Conservation (phyloP, 2,888 invertebrate species). For the Lottia gigantea region DNA sequence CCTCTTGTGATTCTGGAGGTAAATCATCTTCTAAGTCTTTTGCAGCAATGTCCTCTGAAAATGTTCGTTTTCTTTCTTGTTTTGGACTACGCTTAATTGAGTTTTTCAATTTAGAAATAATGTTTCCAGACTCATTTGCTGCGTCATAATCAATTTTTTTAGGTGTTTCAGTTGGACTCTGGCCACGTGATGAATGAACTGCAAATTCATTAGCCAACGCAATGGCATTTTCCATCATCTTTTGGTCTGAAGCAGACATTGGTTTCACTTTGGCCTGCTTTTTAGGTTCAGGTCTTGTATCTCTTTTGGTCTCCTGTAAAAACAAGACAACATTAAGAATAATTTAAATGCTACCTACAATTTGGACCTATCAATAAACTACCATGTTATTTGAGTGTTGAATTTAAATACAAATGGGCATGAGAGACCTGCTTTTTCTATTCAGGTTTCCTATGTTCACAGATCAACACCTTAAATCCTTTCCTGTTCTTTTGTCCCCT, state of each 20-base stretch:
- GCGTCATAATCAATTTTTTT: constrained; percentile 35
- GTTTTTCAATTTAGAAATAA: constrained; percentile 48
- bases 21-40: constrained; percentile 69
- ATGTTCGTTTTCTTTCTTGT: constrained; percentile 78
- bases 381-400: too few relatives aligned
- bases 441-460: too few relatives aligned
- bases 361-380: too few relatives aligned
- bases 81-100: constrained; percentile 73
- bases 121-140: constrained; percentile 41
- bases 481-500: too few relatives aligned
- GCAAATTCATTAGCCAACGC: constrained; percentile 93
- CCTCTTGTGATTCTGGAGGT: constrained; percentile 88
- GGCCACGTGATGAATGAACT: constrained; percentile 36
- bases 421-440: too few relatives aligned
- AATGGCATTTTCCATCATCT: constrained; percentile 90
- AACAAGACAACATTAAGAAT: background rate
- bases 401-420: too few relatives aligned
- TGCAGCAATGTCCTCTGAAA: constrained; percentile 79
- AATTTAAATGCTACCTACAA: too few relatives aligned
- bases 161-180: constrained; percentile 31
- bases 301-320: constrained; percentile 33
- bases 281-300: constrained; percentile 36
- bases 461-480: too few relatives aligned
- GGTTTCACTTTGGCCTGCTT: constrained; percentile 78
- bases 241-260: constrained; percentile 92